A percentile compares a stretch with the other conserved stretches of the same genome.
Conservation (phyloP, 2,888 invertebrate genomes). For the Drosophila yooni region DNA sequence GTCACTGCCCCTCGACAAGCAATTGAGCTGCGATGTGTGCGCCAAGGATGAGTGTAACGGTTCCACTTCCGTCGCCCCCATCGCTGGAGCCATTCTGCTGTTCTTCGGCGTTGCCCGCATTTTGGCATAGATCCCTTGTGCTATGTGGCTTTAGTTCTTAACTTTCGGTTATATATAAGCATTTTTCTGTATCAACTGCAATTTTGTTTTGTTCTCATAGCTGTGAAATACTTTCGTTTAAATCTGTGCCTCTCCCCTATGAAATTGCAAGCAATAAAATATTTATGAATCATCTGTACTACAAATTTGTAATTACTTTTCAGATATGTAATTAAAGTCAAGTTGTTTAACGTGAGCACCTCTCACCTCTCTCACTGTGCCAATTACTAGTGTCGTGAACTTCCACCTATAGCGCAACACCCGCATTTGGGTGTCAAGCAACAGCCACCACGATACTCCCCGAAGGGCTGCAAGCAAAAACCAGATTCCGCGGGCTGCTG, state of each 20-base stretch:
- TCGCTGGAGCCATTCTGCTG: slow-evolving; percentile 72
- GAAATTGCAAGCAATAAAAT: slow-evolving; percentile 29
- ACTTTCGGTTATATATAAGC: slow-evolving; percentile 35
- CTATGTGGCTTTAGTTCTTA: slow-evolving; percentile 44
- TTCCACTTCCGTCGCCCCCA: slow-evolving; percentile 70
- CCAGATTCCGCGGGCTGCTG: slow-evolving; percentile 6
- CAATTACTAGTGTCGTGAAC: too few relatives aligned
- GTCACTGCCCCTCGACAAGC: slow-evolving; percentile 77
- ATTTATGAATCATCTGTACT: slow-evolving; percentile 15
- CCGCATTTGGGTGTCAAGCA: slow-evolving; percentile 17
- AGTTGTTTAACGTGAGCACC: too few relatives aligned
- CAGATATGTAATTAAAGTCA: not conserved
- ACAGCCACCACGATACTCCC: not conserved
- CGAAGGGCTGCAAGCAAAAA: slow-evolving; percentile 8
- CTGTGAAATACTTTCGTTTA: slow-evolving; percentile 40
- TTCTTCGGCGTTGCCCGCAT: slow-evolving; percentile 80
- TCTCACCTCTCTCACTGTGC: too few relatives aligned
- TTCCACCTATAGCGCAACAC: too few relatives aligned
- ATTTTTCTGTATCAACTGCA: slow-evolving; percentile 22
- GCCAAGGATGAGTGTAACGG: slow-evolving; percentile 81
- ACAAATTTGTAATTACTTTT: not conserved
- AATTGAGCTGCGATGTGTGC: slow-evolving; percentile 82
- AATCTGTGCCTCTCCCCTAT: slow-evolving; percentile 40
- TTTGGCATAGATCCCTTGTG: slow-evolving; percentile 73
- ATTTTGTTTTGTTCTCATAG: slow-evolving; percentile 32